phyloP scores from a whole-genome alignment of 2,113 vertebrate species.

The Zosterops hypoxanthus region DNA sequence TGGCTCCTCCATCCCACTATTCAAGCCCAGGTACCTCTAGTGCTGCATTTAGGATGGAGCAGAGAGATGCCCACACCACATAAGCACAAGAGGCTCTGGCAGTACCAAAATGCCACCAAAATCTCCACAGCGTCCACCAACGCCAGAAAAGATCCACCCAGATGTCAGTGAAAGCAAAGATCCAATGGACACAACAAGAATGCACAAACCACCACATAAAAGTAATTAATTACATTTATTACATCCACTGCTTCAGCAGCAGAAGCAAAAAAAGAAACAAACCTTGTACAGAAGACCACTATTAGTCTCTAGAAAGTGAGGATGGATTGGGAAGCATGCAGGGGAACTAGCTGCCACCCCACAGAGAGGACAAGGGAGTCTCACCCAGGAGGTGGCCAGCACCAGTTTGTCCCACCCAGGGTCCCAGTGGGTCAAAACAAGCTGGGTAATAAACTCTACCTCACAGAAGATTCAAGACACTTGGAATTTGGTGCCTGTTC shows the following conservation, averaged over 20 bases:
- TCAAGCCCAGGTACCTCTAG: background rate
- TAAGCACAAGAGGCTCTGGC: background rate
- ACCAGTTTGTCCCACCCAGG: background rate
- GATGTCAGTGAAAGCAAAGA: background rate
- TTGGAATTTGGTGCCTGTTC: background rate
- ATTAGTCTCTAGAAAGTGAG: background rate
- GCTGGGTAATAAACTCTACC: background rate
- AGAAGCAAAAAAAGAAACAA: background rate
- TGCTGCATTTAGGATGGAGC: background rate
- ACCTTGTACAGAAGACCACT: background rate
- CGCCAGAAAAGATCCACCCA: background rate
- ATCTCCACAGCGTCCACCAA: accelerated
- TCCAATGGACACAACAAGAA: background rate
- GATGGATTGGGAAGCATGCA: background rate
- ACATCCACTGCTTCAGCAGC: background rate
- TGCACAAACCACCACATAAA: accelerated
- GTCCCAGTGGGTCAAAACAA: background rate
- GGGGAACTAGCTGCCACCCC: background rate
- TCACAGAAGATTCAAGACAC: background rate
- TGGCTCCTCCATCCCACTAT: background rate
- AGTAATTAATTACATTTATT: background rate
- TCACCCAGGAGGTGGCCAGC: background rate
- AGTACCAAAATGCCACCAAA: background rate
- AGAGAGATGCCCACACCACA: accelerated
- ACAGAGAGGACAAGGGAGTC: background rate